Percentiles rank a stretch among this genome's conserved stretches.
These are phyloP conservation scores for Malachius bipustulatus DNA, from an alignment of 2,888 invertebrate species.

Conservation along the genomic window DNA sequence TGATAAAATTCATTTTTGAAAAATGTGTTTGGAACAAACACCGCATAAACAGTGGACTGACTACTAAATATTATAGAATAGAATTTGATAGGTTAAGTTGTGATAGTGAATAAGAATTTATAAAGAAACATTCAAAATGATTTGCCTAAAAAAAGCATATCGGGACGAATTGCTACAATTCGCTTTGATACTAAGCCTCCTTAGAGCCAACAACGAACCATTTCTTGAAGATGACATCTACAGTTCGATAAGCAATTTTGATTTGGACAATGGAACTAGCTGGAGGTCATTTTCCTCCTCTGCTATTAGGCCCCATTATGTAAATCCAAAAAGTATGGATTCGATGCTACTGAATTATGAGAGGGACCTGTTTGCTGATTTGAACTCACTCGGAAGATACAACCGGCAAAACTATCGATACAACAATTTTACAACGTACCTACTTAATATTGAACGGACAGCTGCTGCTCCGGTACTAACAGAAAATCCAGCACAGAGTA, in stretches of 20 bases:
- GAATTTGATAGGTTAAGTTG: constrained; percentile 1
- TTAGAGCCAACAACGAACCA: constrained; percentile 64
- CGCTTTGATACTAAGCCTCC: constrained; percentile 66
- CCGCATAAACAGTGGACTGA: too few species aligned
- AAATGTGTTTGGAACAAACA: too few species aligned
- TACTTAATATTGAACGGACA: constrained; percentile 44
- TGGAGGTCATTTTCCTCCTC: constrained; percentile 50
- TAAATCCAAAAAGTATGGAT: constrained; percentile 63
- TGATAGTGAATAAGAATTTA: neutral
- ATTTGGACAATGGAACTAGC: constrained; percentile 56
- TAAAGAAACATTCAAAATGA: constrained; percentile 40
- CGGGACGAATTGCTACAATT: constrained; percentile 72
- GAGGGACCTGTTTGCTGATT: constrained; percentile 57
- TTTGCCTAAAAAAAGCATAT: constrained; percentile 71
- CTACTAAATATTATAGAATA: neutral
- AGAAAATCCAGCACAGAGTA: constrained; percentile 13
- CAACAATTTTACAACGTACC: constrained; percentile 46
- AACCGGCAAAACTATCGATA: constrained; percentile 41
- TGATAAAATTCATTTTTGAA: neutral
- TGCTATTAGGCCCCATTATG: constrained; percentile 47
- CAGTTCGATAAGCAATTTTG: constrained; percentile 31
- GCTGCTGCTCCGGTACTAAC: constrained; percentile 20
- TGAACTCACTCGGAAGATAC: constrained; percentile 57
- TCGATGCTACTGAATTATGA: constrained; percentile 59
- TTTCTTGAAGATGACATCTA: constrained; percentile 46